Percentiles rank a stretch among this genome's conserved stretches.
These are phyloP conservation scores for Ibidorhyncha struthersii DNA, from an alignment of 2,113 vertebrate genomes.

Conservation along the genomic window DNA sequence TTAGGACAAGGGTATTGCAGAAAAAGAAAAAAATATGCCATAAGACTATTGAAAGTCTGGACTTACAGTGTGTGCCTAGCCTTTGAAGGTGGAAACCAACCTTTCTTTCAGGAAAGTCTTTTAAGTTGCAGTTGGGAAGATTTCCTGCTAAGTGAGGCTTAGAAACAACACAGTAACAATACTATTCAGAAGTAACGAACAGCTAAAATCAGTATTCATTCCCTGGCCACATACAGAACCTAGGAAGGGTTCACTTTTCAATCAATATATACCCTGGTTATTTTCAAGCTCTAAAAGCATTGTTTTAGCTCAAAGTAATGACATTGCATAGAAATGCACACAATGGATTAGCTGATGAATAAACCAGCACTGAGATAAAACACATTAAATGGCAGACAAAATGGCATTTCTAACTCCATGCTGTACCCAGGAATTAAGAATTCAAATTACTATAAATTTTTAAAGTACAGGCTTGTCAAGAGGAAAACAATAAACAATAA, in stretches of 20 bases:
- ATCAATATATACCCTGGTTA: background rate
- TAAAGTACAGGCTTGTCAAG: background rate
- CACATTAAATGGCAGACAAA: background rate
- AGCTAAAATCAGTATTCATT: background rate
- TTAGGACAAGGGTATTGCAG: fast-evolving
- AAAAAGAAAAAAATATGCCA: background rate
- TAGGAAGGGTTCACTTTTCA: background rate
- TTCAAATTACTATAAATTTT: background rate
- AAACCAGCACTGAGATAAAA: background rate
- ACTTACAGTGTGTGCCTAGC: background rate
- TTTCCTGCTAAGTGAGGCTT: background rate
- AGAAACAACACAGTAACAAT: background rate
- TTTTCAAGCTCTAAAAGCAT: background rate
- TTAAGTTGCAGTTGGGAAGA: background rate
- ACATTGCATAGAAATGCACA: background rate
- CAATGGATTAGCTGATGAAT: background rate
- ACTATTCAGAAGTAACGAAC: background rate
- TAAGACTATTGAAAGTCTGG: background rate
- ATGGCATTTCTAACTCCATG: background rate
- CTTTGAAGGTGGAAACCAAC: background rate
- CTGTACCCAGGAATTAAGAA: background rate
- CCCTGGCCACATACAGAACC: background rate
- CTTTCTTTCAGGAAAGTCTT: background rate
- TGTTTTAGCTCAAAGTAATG: background rate
- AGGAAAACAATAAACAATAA: background rate